These are phyloP conservation scores for Tinamus major DNA, from an alignment of 2,797 vertebrate species.

Conservation along the genomic window DNA sequence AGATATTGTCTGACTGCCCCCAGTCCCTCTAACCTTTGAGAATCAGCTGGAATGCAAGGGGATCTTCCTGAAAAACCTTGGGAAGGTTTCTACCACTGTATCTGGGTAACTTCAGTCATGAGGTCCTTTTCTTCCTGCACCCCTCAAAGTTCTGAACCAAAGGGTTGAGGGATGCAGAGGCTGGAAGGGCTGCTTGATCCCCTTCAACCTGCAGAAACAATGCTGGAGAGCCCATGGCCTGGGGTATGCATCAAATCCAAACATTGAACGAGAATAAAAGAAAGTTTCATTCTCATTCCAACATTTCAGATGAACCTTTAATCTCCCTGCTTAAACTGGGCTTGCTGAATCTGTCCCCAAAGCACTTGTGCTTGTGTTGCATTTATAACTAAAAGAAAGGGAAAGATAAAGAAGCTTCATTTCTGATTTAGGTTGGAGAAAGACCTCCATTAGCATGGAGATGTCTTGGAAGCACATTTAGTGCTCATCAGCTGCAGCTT, in stretches of 20 bases:
- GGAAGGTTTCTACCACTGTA: too few relatives aligned
- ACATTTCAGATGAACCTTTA: background rate
- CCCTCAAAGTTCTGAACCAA: too few relatives aligned
- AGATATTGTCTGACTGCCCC: too few relatives aligned
- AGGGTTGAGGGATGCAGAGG: too few relatives aligned
- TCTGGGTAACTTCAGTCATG: too few relatives aligned
- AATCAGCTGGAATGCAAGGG: too few relatives aligned
- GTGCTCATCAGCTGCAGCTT: fast-evolving
- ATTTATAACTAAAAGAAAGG: background rate
- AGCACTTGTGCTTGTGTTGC: background rate
- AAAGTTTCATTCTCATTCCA: background rate
- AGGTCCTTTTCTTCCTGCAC: too few relatives aligned
- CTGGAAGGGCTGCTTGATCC: background rate
- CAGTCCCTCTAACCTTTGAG: too few relatives aligned
- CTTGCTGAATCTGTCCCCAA: background rate
- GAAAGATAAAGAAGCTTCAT: too few relatives aligned
- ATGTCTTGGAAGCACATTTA: background rate
- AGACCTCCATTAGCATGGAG: fast-evolving
- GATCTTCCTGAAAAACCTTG: too few relatives aligned
- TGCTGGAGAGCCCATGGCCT: background rate
- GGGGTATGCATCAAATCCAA: background rate
- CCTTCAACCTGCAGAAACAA: too few relatives aligned
- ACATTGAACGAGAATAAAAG: background rate
- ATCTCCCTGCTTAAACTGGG: background rate
- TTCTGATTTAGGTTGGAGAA: background rate